Conservation (phyloP, 1,140 invertebrate genomes). For the Drosophila subobscura region DNA sequence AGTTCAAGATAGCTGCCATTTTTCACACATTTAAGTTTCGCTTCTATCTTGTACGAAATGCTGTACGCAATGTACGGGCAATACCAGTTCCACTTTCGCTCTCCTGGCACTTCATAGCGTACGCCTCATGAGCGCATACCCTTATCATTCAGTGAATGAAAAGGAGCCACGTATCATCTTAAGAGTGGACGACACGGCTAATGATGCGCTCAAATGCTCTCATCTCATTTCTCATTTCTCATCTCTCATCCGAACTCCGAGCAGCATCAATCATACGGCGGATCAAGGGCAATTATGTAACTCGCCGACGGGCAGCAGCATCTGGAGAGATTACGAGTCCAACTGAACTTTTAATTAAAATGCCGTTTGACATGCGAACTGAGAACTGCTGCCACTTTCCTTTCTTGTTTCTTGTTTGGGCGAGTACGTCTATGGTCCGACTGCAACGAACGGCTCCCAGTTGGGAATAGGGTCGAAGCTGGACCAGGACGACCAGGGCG, state of each 20-base stretch:
- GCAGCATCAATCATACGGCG: conserved; percentile 24
- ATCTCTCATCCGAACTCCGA: not conserved
- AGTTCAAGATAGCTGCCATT: conserved; percentile 22
- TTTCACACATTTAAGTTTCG: conserved; percentile 47
- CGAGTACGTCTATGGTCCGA: not conserved
- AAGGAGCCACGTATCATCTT: too few relatives aligned
- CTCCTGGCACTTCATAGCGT: too few relatives aligned
- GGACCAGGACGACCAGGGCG: not conserved
- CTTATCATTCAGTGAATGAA: too few relatives aligned
- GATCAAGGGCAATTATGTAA: conserved; percentile 34
- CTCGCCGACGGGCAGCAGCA: conserved; percentile 4
- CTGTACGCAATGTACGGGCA: conserved; percentile 1
- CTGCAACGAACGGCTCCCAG: too few relatives aligned
- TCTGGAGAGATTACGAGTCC: conserved; percentile 4
- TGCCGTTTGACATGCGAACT: conserved; percentile 31
- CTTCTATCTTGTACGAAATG: conserved; percentile 4
- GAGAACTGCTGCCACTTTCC: conserved; percentile 5
- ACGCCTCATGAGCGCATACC: too few relatives aligned
- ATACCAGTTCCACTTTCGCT: conserved; percentile 4
- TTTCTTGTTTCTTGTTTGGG: not conserved
- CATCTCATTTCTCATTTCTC: not conserved
- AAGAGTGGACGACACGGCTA: too few relatives aligned
- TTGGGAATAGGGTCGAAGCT: too few relatives aligned
- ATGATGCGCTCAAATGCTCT: too few relatives aligned
- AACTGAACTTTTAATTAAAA: conserved; percentile 56